Conservation (phyloP, 2,113 vertebrate genomes). For the Blennius ocellaris region DNA sequence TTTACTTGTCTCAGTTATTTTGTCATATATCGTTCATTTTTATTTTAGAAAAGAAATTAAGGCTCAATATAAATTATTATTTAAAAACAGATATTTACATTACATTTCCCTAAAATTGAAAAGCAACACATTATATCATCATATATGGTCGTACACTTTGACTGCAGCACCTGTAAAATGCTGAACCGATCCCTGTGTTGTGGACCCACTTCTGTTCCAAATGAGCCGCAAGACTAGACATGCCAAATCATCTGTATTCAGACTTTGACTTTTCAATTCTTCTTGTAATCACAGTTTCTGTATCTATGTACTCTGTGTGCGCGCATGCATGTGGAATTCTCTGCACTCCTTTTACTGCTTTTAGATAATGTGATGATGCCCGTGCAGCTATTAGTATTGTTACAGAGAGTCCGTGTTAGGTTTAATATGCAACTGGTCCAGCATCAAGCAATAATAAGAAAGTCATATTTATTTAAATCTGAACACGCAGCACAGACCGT, state of each 20-base stretch:
- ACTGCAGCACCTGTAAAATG: not conserved
- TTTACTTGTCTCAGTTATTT: too few relatives aligned
- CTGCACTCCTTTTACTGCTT: not conserved
- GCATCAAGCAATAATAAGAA: too few relatives aligned
- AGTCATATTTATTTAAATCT: not conserved
- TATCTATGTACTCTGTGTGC: constrained; percentile 4
- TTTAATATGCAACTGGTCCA: too few relatives aligned
- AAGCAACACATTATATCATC: not conserved
- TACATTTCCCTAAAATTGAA: not conserved
- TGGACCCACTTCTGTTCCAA: not conserved
- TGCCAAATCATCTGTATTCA: constrained; percentile 52
- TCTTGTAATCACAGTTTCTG: constrained; percentile 24
- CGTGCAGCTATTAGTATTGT: not conserved
- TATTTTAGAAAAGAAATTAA: too few relatives aligned
- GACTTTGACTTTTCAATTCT: constrained; percentile 40
- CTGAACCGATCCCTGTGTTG: too few relatives aligned
- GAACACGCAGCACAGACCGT: constrained; percentile 14
- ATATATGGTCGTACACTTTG: not conserved
- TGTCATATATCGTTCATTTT: too few relatives aligned
- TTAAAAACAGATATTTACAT: not conserved
- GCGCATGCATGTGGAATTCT: too few relatives aligned
- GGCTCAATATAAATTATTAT: too few relatives aligned
- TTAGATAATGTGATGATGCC: not conserved
- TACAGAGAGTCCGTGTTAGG: too few relatives aligned
- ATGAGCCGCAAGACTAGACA: constrained; percentile 48